A percentile compares a stretch with the other conserved stretches of the same genome.
Evolutionary conservation across 2,888 invertebrate species (phyloP).

Genomic region (Drosophila anceps): DNA sequence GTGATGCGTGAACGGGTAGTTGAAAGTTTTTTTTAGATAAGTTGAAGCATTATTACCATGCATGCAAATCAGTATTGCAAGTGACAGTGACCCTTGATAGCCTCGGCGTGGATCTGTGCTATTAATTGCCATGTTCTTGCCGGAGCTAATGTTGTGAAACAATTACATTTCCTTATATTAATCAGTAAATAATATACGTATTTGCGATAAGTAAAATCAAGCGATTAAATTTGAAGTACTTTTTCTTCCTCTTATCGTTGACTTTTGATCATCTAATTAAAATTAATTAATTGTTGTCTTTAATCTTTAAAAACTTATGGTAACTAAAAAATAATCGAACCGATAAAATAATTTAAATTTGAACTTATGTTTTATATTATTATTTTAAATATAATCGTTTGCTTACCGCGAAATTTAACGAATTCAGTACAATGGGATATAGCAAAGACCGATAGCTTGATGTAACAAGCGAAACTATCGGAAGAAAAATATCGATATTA

Average conservation of each 20-base stretch:
- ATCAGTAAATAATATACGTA: constrained; percentile 20
- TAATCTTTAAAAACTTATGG: background rate
- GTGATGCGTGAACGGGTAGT: constrained; percentile 22
- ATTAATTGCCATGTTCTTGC: constrained; percentile 37
- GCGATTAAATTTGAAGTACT: constrained; percentile 38
- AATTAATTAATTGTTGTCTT: constrained; percentile 9
- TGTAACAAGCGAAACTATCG: background rate
- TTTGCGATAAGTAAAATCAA: constrained; percentile 40
- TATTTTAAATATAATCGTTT: constrained; percentile 1
- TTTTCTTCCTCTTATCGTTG: constrained; percentile 31
- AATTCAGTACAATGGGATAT: background rate
- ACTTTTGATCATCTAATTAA: constrained; percentile 11
- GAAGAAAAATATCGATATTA: background rate
- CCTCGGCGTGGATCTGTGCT: constrained; percentile 3
- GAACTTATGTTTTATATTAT: background rate
- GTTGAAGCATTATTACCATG: constrained; percentile 38
- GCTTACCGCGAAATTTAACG: background rate
- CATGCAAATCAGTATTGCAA: constrained; percentile 36
- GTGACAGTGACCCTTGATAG: constrained; percentile 14
- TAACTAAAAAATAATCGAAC: too few relatives aligned
- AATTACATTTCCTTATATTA: constrained; percentile 18
- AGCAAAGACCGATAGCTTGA: background rate
- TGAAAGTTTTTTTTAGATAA: constrained; percentile 14
- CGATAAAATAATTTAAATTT: background rate
- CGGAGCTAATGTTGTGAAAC: constrained; percentile 12